Evolutionary conservation across 2,888 invertebrate species (phyloP).

Genomic region (Aplocera efformata): DNA sequence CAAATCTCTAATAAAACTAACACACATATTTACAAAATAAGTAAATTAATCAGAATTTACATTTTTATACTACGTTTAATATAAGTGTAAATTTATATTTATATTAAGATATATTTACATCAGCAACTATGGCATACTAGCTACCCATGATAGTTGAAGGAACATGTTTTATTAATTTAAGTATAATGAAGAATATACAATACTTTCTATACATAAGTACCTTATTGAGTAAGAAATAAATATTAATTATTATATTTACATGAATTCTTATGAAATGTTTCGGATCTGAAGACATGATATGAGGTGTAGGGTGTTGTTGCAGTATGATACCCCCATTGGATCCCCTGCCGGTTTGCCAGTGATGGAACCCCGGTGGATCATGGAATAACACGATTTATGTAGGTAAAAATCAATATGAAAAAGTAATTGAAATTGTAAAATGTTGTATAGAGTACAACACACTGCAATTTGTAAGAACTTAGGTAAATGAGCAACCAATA

Average conservation of each 20-base stretch:
- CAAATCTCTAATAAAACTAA: slow-evolving; percentile 37
- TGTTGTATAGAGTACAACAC: too few relatives aligned
- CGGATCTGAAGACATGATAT: not conserved
- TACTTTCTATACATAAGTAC: slow-evolving; percentile 26
- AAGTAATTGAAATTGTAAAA: too few relatives aligned
- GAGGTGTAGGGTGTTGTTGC: too few relatives aligned
- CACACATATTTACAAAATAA: slow-evolving; percentile 52
- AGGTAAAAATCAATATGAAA: too few relatives aligned
- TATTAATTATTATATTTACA: slow-evolving; percentile 44
- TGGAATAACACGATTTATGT: too few relatives aligned
- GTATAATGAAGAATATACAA: slow-evolving; percentile 40
- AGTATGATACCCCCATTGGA: too few relatives aligned
- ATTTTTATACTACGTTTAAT: slow-evolving; percentile 31
- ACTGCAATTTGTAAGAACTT: too few relatives aligned
- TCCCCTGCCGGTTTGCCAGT: too few relatives aligned
- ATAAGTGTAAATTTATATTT: slow-evolving; percentile 14
- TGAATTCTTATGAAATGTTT: not conserved
- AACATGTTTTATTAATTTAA: slow-evolving; percentile 38
- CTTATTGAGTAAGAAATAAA: slow-evolving; percentile 51
- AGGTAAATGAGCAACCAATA: too few relatives aligned
- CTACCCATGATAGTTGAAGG: slow-evolving; percentile 43
- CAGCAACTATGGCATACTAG: slow-evolving; percentile 43
- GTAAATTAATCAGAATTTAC: slow-evolving; percentile 35
- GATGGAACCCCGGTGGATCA: too few relatives aligned
- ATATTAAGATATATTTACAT: slow-evolving; percentile 41